These are phyloP conservation scores for Luperina testacea DNA, from an alignment of 2,888 invertebrate genomes.

Conservation along the genomic window DNA sequence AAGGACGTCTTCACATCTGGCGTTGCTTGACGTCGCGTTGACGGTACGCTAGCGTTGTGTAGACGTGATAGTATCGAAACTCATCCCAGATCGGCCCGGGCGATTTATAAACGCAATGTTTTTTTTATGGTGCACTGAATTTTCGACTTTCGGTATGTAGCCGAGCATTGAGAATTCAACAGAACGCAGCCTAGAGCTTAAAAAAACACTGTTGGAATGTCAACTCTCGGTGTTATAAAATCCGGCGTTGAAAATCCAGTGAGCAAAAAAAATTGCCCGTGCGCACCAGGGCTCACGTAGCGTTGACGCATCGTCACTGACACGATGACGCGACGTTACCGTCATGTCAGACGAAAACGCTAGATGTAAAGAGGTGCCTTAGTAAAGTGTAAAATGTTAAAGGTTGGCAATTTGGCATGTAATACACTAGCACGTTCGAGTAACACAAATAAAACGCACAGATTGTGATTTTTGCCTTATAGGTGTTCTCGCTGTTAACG, in stretches of 20 bases:
- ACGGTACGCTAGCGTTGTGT: neutral
- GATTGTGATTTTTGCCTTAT: constrained; percentile 83
- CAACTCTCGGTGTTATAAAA: neutral
- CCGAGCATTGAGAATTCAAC: too few relatives aligned
- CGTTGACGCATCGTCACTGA: neutral
- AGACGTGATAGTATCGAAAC: neutral
- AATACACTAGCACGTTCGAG: constrained; percentile 65
- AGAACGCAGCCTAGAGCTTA: too few relatives aligned
- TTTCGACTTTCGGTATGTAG: neutral
- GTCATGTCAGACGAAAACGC: neutral
- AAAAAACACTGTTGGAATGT: neutral
- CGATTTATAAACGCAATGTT: neutral
- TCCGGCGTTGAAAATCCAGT: neutral
- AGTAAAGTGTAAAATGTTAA: constrained; percentile 43
- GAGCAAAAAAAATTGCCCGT: too few relatives aligned
- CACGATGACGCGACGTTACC: neutral
- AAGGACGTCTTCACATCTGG: constrained; percentile 28
- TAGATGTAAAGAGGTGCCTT: constrained; percentile 27
- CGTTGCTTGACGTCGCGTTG: neutral
- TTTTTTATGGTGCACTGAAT: neutral
- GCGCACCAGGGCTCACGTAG: neutral
- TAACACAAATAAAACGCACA: constrained; percentile 75
- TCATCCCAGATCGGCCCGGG: neutral
- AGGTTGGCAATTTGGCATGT: constrained; percentile 37
- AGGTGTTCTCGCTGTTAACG: constrained; percentile 76